These are phyloP conservation scores for Apotomis turbidana DNA, from an alignment of 2,888 invertebrate species.

Conservation along the genomic window DNA sequence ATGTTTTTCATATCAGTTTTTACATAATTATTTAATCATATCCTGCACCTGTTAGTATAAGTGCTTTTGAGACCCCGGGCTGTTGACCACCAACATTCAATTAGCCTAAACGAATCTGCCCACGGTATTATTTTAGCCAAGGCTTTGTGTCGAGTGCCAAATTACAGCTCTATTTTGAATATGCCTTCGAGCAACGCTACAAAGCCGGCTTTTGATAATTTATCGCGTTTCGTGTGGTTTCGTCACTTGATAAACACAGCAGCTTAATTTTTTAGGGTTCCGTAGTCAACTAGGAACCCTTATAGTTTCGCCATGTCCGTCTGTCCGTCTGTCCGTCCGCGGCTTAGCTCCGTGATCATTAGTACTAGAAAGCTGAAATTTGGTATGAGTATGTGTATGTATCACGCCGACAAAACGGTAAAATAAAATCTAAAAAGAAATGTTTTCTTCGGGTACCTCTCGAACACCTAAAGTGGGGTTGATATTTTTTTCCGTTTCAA, in stretches of 20 bases:
- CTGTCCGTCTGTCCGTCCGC: too few relatives aligned
- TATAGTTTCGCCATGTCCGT: too few relatives aligned
- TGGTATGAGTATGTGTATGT: too few relatives aligned
- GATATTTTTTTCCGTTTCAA: too few relatives aligned
- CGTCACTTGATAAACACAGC: conserved; percentile 1
- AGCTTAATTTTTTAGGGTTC: too few relatives aligned
- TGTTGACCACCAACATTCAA: conserved; percentile 13
- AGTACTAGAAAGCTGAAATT: too few relatives aligned
- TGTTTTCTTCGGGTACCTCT: too few relatives aligned
- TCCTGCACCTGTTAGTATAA: neutral
- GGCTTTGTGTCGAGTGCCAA: conserved; percentile 2
- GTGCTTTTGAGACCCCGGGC: conserved; percentile 20
- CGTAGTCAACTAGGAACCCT: too few relatives aligned
- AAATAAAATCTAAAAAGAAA: too few relatives aligned
- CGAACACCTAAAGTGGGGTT: too few relatives aligned
- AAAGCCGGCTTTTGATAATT: conserved; percentile 3
- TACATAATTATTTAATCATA: conserved; percentile 25
- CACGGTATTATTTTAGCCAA: neutral
- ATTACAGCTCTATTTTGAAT: conserved; percentile 18
- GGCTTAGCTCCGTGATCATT: too few relatives aligned
- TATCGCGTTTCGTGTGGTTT: neutral
- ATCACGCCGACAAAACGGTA: too few relatives aligned
- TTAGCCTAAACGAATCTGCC: conserved; percentile 13
- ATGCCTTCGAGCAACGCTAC: conserved; percentile 15
- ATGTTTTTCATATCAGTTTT: neutral